A percentile compares a stretch with the other conserved stretches of the same genome.
phyloP scores from a whole-genome alignment of 2,113 vertebrate genomes.

The Synodontis membranacea region DNA sequence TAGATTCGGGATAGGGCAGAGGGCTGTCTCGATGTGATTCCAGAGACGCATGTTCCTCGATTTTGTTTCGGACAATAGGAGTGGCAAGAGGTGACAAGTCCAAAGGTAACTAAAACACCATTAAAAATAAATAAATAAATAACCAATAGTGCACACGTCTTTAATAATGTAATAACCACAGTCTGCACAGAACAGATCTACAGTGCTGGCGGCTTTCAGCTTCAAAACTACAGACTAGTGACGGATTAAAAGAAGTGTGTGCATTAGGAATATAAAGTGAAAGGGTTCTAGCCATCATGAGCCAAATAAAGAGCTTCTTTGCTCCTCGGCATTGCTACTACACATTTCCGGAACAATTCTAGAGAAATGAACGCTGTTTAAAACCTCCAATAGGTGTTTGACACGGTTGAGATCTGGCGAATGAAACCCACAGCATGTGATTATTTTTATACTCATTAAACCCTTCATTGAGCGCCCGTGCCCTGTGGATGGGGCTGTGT shows the following conservation, averaged over 20 bases:
- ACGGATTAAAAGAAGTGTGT: not conserved
- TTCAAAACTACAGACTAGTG: not conserved
- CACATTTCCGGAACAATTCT: not conserved
- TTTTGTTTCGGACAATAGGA: slow-evolving; percentile 94
- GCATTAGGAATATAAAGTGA: too few species aligned
- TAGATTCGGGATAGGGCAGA: slow-evolving; percentile 96
- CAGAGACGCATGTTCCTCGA: slow-evolving; percentile 81
- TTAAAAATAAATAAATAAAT: slow-evolving; percentile 34
- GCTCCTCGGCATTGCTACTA: not conserved
- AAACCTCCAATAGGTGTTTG: not conserved
- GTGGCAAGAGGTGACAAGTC: slow-evolving; percentile 96
- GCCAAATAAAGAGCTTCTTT: not conserved
- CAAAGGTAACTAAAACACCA: slow-evolving; percentile 83
- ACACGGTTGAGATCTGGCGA: not conserved
- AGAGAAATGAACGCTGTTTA: not conserved
- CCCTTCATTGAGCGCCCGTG: not conserved
- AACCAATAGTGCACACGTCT: not conserved
- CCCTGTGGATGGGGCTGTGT: not conserved
- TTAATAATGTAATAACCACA: not conserved
- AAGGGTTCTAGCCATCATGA: not conserved
- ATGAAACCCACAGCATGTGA: not conserved
- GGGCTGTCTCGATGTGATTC: slow-evolving; percentile 91
- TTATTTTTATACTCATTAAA: not conserved
- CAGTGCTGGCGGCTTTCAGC: not conserved
- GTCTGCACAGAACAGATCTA: not conserved